Percentiles rank a stretch among this genome's conserved stretches.
Conservation (phyloP, 2,113 vertebrate genomes). For the Callithrix jacchus region DNA sequence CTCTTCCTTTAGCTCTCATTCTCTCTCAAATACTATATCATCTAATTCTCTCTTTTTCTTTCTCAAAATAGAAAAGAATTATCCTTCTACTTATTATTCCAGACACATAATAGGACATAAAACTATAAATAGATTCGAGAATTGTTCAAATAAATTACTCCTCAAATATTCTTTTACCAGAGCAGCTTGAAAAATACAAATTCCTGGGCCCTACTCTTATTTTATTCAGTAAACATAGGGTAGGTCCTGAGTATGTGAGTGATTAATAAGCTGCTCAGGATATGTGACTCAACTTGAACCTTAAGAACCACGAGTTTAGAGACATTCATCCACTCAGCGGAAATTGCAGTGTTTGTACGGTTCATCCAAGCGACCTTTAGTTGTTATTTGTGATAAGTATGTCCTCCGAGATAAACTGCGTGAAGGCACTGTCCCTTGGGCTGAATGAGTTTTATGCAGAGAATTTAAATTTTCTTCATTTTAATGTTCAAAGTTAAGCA, state of each 20-base stretch:
- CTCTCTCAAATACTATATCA: neutral
- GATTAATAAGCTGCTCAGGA: neutral
- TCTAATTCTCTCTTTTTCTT: neutral
- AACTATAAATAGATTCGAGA: neutral
- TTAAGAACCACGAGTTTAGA: neutral
- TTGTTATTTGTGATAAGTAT: neutral
- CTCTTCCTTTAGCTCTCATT: neutral
- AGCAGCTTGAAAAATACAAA: neutral
- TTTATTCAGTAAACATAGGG: neutral
- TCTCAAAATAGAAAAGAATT: neutral
- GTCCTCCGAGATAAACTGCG: neutral
- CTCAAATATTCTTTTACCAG: neutral
- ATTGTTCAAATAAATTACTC: slow-evolving; percentile 3
- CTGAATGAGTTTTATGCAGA: neutral
- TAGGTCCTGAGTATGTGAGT: neutral
- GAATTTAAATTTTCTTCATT: neutral
- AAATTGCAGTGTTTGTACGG: neutral
- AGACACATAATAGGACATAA: neutral
- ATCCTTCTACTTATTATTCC: neutral
- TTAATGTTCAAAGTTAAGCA: neutral
- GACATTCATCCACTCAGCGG: neutral
- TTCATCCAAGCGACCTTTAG: neutral
- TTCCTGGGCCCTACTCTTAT: neutral
- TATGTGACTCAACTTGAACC: neutral
- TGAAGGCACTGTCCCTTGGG: neutral